Base-by-base conservation (phyloP, 2,113 vertebrate genomes). In the Todiramphus saurophagus region DNA sequence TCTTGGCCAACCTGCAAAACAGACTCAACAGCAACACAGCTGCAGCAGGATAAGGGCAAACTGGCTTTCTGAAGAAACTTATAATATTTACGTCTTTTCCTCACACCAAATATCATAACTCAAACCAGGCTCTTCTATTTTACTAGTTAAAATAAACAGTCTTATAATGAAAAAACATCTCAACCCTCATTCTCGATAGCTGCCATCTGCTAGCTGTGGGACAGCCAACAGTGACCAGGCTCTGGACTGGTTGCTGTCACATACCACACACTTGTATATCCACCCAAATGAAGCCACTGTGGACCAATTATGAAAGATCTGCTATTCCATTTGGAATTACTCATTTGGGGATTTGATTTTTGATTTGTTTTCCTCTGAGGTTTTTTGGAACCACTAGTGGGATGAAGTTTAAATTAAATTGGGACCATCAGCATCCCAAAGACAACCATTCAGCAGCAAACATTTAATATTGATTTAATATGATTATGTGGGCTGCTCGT, bases 351-450 rank as follows among this genome's bases (percentile, higher is more conserved):
- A 93, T 95, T 95, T 91, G 81, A 84, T 95, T 96, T 96, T 91
- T 82, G 23, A 97, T 97, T 95, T 96, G 74, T 87, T 96, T 95
- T 79, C 94, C 95, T 89, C 87, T 87, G 95, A 95, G 95, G 93
- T 68, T 94, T 96, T 89, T 64, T 68, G 55, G 69, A 91, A 84
- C 84, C 58, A 87, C 81, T n/a, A 87, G 67, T 76, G 91, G 91
- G 95, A 91, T 79, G 62, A 76, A 95, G 87, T 51, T 91, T 91
- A 94, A 95, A 93, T 96, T 95, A 93, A 96, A 96, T 84, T 86
- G 89, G 86, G 92, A 96, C 74, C 66, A 81, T 75, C 41, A 68
- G 55, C 76, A 94, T 78, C 90, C 95, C 80, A 94, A 89, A 89
- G 73, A 90, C 64, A 90, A 92, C 92, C n/a, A 89, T 24, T 87